Base-by-base conservation (phyloP, 1,140 invertebrate genomes). In the Temnothorax longispinosus region DNA sequence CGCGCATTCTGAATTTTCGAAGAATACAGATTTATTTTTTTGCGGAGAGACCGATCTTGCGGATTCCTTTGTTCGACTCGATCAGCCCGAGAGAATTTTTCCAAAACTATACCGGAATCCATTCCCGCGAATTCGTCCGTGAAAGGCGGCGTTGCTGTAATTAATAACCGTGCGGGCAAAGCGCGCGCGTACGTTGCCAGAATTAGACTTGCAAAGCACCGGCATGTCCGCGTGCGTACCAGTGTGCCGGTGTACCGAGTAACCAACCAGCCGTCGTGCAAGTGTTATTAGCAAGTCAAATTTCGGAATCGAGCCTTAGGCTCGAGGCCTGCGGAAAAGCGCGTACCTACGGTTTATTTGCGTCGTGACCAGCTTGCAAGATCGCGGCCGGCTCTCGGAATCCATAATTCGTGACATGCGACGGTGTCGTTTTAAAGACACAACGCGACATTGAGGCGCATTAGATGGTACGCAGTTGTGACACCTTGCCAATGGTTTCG, bases 141-240 rank as follows among this genome's bases (percentile, higher is more conserved):
- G 67, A 58, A 86, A 81, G 85, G 54, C 84, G 60, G 76, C 41
- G 44, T 27, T 27, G 27, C 21, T 38, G 35, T 58, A 78, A 85
- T 77, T 85, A 69, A 81, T 87, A 71, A 71, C 41, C 44, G 54
- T n/a, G 67, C 54, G 56, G 38, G 58, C 71, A 69, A 52, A 54
- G 38, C 38, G 38, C 47, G 60, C 67, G 62, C 58, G 27, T 27
- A 27, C 27, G 65, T 71, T 82, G 54, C 47, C 58, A n/a, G 65
- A 82, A 87, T 87, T 87, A 87, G 65, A 87, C 67, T 87, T 87
- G 85, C 85, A 87, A 87, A 87, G 60, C 35, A 64, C 44, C 54
- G 69, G 65, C 44, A 87, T 84, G 47, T 81, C 58, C 76, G 44
- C 50, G 62, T 47, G 21, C 35, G 47, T 80, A 69, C 41, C 21